Percentiles rank a stretch among this genome's conserved stretches.
Conservation (phyloP, 1,140 invertebrate genomes). For the Pteromalus puparum region DNA sequence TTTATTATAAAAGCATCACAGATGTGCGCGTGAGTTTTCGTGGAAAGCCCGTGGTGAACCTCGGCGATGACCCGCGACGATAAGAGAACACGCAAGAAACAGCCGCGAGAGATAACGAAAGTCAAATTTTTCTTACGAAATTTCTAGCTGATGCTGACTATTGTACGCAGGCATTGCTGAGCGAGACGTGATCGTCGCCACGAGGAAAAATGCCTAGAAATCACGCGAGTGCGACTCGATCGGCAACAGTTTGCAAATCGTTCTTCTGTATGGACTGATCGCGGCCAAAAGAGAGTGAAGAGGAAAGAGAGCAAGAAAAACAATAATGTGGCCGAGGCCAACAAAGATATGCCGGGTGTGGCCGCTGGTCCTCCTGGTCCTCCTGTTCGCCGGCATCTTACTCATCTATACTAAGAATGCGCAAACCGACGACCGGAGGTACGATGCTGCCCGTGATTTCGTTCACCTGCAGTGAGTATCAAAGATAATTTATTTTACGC, state of each 20-base stretch:
- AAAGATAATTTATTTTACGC: not conserved
- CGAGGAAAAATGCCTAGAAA: not conserved
- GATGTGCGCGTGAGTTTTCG: not conserved
- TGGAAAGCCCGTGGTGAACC: not conserved
- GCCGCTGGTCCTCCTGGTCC: constrained; percentile 52
- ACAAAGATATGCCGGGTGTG: constrained; percentile 63
- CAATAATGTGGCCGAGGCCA: constrained; percentile 69
- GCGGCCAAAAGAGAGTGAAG: not conserved
- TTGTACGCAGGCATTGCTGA: not conserved
- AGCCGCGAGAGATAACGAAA: not conserved
- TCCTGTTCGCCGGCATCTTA: constrained; percentile 37
- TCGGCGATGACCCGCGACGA: not conserved
- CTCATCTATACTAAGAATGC: constrained; percentile 25
- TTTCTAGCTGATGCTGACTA: not conserved
- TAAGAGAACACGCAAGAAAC: not conserved
- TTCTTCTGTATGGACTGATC: not conserved
- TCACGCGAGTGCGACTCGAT: not conserved
- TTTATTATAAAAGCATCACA: not conserved
- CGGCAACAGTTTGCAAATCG: not conserved
- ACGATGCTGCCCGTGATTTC: constrained; percentile 8
- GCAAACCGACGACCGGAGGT: not conserved
- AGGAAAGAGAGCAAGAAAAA: constrained; percentile 11
- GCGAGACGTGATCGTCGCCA: too few relatives aligned
- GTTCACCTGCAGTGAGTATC: constrained; percentile 43
- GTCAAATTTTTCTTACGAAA: constrained; percentile 4